Percentiles rank a stretch among this genome's conserved stretches.
These are phyloP conservation scores for Charanyca ferruginea DNA, from an alignment of 2,888 invertebrate species.

Conservation along the genomic window DNA sequence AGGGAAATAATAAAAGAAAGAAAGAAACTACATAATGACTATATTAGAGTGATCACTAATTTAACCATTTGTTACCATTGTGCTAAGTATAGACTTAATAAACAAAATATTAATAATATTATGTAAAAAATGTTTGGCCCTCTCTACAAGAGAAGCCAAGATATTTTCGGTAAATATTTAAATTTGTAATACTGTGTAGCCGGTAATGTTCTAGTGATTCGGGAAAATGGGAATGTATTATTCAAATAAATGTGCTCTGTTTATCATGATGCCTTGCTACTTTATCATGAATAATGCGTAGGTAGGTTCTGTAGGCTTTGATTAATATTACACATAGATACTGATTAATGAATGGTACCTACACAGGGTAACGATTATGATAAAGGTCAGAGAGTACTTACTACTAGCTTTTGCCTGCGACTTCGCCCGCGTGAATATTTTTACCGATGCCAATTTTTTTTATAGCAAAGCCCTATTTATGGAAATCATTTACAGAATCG, in stretches of 20 bases:
- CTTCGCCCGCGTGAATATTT: no score
- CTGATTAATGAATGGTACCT: constrained; percentile 3
- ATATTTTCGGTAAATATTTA: constrained; percentile 35
- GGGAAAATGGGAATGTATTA: constrained; percentile 26
- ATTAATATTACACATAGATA: constrained; percentile 25
- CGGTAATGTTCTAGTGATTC: constrained; percentile 32
- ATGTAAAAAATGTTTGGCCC: not conserved
- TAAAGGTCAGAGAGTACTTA: not conserved
- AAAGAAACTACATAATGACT: no score
- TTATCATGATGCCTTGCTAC: constrained; percentile 32
- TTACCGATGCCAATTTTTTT: no score
- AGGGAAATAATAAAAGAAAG: no score
- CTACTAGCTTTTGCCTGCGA: no score
- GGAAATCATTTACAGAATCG: no score
- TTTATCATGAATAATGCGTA: constrained; percentile 14
- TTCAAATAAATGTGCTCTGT: constrained; percentile 49
- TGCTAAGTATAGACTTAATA: not conserved
- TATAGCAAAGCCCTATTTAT: no score
- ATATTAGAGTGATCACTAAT: no score
- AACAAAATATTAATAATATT: not conserved
- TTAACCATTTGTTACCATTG: not conserved
- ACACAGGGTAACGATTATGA: not conserved
- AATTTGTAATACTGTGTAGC: constrained; percentile 30
- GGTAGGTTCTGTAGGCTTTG: not conserved
- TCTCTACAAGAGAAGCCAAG: not conserved